Percentiles rank a stretch among this genome's conserved stretches.
Evolutionary conservation across 2,888 invertebrate species (phyloP).

Genomic region (Sussaba pulchella): DNA sequence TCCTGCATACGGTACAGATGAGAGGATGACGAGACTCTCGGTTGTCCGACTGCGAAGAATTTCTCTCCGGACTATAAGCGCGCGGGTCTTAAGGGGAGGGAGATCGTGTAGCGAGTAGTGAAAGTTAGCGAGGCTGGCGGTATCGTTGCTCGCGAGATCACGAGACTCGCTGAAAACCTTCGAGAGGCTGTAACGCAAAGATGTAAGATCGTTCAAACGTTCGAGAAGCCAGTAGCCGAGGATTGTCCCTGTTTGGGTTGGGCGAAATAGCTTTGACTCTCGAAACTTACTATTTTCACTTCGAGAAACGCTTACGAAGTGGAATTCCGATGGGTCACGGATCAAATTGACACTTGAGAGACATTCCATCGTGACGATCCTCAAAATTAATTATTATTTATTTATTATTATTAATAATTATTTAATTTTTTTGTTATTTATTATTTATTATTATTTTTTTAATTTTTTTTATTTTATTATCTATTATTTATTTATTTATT

Average conservation of each 20-base stretch:
- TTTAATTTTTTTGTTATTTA: too few relatives aligned
- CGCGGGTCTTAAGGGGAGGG: slow-evolving; percentile 54
- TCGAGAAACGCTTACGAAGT: slow-evolving; percentile 21
- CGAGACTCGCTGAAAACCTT: slow-evolving; percentile 51
- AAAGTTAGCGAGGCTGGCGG: slow-evolving; percentile 73
- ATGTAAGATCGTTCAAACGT: slow-evolving; percentile 1
- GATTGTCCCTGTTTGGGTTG: slow-evolving; percentile 29
- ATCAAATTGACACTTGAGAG: slow-evolving; percentile 1
- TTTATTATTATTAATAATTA: too few relatives aligned
- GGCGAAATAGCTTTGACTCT: slow-evolving; percentile 26
- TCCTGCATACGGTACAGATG: slow-evolving; percentile 32
- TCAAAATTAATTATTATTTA: too few relatives aligned
- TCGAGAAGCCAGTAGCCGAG: slow-evolving; percentile 9
- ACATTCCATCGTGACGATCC: too few relatives aligned
- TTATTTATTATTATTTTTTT: too few relatives aligned
- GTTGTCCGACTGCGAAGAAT: slow-evolving; percentile 69
- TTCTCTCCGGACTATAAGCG: slow-evolving; percentile 68
- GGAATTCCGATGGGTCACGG: slow-evolving; percentile 4
- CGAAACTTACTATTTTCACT: slow-evolving; percentile 10
- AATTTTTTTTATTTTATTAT: too few relatives aligned
- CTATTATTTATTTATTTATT: too few relatives aligned
- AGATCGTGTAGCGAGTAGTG: slow-evolving; percentile 75
- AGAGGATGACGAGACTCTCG: slow-evolving; percentile 44
- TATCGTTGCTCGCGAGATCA: slow-evolving; percentile 40
- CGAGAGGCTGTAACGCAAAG: slow-evolving; percentile 28